Conservation (phyloP, 2,113 vertebrate genomes). For the Meles meles region DNA sequence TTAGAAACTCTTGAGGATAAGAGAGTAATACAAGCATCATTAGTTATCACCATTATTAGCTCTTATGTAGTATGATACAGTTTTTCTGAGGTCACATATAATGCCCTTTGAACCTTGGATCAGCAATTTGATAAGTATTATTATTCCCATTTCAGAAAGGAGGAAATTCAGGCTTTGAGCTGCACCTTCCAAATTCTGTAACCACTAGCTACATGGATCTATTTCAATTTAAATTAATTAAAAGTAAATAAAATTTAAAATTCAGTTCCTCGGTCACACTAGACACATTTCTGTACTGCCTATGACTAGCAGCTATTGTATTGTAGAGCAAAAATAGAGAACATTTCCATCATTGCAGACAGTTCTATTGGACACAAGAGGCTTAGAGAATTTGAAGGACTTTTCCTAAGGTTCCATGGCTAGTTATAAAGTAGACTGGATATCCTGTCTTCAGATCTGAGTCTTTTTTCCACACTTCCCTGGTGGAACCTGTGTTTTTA, state of each 20-base stretch:
- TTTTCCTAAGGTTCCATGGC: background rate
- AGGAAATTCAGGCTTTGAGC: background rate
- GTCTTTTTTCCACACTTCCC: background rate
- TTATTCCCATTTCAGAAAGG: background rate
- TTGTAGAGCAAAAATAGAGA: background rate
- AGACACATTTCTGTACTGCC: background rate
- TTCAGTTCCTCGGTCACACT: background rate
- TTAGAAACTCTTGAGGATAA: background rate
- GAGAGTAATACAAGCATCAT: background rate
- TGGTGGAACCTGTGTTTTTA: background rate
- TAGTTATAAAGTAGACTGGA: background rate
- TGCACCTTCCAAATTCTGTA: background rate
- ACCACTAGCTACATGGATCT: background rate
- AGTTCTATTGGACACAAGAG: background rate
- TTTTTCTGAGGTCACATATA: background rate
- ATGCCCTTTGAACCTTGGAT: background rate
- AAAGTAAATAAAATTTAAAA: background rate
- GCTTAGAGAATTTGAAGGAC: background rate
- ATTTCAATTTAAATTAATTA: slow-evolving; percentile 2
- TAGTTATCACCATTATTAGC: background rate
- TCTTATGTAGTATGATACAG: background rate
- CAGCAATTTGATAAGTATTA: background rate
- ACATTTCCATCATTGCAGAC: background rate
- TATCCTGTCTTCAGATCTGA: background rate
- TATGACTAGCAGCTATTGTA: background rate